These are phyloP conservation scores for Hedychridium roseum DNA, from an alignment of 2,888 invertebrate genomes.

Conservation along the genomic window DNA sequence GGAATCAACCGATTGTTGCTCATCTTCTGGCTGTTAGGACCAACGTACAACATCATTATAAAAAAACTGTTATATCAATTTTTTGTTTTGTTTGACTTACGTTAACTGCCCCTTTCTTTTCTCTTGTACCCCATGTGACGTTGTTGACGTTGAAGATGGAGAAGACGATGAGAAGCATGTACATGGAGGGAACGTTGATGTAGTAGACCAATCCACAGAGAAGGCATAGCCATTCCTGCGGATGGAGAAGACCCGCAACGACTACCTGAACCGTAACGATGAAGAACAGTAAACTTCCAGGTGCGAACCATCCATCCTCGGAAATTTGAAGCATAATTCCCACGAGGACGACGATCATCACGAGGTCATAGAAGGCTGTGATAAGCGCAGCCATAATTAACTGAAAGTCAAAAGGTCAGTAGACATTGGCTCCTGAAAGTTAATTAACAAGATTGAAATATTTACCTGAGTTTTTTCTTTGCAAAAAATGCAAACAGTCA, in stretches of 20 bases:
- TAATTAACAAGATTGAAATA: constrained; percentile 1
- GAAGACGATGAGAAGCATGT: constrained; percentile 89
- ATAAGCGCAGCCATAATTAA: constrained; percentile 77
- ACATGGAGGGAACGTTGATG: constrained; percentile 94
- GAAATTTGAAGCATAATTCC: constrained; percentile 81
- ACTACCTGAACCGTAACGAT: constrained; percentile 72
- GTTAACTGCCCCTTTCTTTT: constrained; percentile 64
- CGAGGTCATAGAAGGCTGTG: constrained; percentile 79
- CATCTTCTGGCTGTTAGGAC: constrained; percentile 39
- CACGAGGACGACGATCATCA: constrained; percentile 88
- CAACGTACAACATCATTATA: constrained; percentile 28
- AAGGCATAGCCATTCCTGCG: constrained; percentile 80
- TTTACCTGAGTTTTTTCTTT: constrained; percentile 74
- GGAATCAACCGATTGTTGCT: constrained; percentile 1
- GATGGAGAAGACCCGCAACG: constrained; percentile 74
- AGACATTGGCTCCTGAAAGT: too few species aligned
- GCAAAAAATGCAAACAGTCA: constrained; percentile 74
- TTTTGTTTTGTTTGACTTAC: constrained; percentile 22
- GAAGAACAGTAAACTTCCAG: constrained; percentile 86
- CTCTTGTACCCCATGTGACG: constrained; percentile 94
- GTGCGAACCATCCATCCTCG: constrained; percentile 81
- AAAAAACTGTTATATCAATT: neutral
- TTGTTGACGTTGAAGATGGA: constrained; percentile 93
- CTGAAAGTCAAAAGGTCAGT: too few species aligned
- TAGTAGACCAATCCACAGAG: constrained; percentile 82